A percentile compares a stretch with the other conserved stretches of the same genome.
These are phyloP conservation scores for Octopus sinensis DNA, from an alignment of 1,140 invertebrate species.

Conservation along the genomic window DNA sequence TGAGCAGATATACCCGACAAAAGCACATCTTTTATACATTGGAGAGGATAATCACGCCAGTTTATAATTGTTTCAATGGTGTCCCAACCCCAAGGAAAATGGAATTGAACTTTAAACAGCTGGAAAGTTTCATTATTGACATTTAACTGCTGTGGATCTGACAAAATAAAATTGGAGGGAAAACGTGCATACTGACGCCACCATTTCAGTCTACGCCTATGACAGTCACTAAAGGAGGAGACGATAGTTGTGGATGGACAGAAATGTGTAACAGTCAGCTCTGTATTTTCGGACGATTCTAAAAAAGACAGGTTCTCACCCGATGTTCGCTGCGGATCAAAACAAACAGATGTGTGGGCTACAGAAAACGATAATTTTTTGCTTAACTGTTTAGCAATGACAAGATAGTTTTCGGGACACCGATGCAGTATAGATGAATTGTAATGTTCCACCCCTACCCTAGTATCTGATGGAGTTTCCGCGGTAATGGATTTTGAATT, in stretches of 20 bases:
- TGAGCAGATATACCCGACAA: neutral
- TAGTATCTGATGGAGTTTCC: neutral
- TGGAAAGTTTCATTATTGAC: neutral
- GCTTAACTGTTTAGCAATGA: neutral
- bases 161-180: neutral
- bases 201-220: neutral
- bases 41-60: neutral
- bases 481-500: neutral
- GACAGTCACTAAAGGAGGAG: neutral
- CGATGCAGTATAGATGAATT: neutral
- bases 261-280: neutral
- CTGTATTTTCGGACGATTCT: neutral
- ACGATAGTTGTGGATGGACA: neutral
- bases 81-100: neutral
- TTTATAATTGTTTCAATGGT: neutral
- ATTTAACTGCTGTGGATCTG: neutral
- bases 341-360: neutral
- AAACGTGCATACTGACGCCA: neutral
- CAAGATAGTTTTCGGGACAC: neutral
- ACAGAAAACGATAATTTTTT: neutral
- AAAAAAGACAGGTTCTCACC: neutral
- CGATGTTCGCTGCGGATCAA: neutral
- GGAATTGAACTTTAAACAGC: neutral
- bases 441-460: neutral
- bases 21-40: neutral